phyloP scores from a whole-genome alignment of 1,140 invertebrate genomes.

The Cataglyphis hispanica region DNA sequence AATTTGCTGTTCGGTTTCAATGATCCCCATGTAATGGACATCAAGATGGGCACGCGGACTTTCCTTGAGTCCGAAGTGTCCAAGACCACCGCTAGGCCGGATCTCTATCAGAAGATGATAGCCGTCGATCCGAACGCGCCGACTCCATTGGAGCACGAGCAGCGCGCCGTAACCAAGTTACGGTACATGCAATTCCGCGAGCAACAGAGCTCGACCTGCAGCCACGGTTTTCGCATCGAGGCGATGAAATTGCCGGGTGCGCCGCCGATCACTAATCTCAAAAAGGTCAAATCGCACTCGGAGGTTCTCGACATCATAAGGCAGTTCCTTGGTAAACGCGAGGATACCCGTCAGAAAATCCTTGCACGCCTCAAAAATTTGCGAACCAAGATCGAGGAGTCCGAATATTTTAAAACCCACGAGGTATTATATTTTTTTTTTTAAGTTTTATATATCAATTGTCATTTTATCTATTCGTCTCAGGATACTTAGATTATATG shows the following conservation, averaged over 20 bases:
- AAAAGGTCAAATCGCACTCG: constrained; percentile 91
- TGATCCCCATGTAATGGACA: constrained; percentile 96
- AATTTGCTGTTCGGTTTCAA: constrained; percentile 94
- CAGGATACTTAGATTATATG: not conserved
- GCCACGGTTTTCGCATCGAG: constrained; percentile 98
- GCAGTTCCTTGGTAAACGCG: constrained; percentile 91
- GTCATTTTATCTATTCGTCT: not conserved
- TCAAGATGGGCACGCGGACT: constrained; percentile 97
- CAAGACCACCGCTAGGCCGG: constrained; percentile 91
- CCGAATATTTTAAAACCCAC: constrained; percentile 95
- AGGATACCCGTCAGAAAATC: constrained; percentile 90
- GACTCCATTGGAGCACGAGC: constrained; percentile 92
- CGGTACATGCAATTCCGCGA: constrained; percentile 98
- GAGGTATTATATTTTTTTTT: constrained; percentile 90
- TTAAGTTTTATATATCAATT: not conserved
- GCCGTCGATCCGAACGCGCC: constrained; percentile 95
- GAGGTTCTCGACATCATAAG: constrained; percentile 93
- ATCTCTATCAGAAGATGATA: constrained; percentile 97
- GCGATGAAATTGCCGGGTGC: constrained; percentile 95
- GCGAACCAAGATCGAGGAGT: constrained; percentile 92
- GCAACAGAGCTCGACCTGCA: constrained; percentile 96
- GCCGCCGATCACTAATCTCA: constrained; percentile 91
- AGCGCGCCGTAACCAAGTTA: constrained; percentile 95
- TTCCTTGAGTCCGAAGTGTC: constrained; percentile 97
- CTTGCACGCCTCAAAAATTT: constrained; percentile 92